Percentiles rank a stretch among this genome's conserved stretches.
Evolutionary conservation across 2,113 vertebrate species (phyloP).

Genomic region (Plecturocebus donacophilus): DNA sequence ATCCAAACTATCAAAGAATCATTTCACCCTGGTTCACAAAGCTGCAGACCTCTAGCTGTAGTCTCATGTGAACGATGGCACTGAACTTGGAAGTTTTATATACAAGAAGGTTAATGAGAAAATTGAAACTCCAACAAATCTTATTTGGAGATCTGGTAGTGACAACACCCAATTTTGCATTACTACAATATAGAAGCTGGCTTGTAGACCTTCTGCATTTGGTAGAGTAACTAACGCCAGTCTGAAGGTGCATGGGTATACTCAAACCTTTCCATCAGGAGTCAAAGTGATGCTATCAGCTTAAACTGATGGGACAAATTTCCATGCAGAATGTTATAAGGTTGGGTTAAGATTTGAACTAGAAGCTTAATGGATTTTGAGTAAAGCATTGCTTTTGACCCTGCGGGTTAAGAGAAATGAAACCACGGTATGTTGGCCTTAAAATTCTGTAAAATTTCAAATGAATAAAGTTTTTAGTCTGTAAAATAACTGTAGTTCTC

Average conservation of each 20-base stretch:
- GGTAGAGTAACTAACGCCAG: neutral
- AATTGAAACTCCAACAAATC: neutral
- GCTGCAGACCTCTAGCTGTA: constrained; percentile 91
- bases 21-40: constrained; percentile 90
- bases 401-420: neutral
- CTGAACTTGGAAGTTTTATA: neutral
- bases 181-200: neutral
- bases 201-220: neutral
- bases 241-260: neutral
- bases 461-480: neutral
- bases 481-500: neutral
- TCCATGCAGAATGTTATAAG: neutral
- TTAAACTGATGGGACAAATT: neutral
- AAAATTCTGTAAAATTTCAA: neutral
- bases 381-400: neutral
- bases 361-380: neutral
- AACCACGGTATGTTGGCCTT: neutral
- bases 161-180: neutral
- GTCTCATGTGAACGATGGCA: constrained; percentile 85
- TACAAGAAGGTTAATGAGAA: neutral
- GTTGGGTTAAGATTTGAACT: neutral
- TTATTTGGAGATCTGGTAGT: neutral
- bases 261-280: neutral
- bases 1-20: constrained; percentile 89
- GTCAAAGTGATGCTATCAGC: neutral